These are phyloP conservation scores for Bos indicus DNA, from an alignment of 2,113 vertebrate species.

Conservation along the genomic window DNA sequence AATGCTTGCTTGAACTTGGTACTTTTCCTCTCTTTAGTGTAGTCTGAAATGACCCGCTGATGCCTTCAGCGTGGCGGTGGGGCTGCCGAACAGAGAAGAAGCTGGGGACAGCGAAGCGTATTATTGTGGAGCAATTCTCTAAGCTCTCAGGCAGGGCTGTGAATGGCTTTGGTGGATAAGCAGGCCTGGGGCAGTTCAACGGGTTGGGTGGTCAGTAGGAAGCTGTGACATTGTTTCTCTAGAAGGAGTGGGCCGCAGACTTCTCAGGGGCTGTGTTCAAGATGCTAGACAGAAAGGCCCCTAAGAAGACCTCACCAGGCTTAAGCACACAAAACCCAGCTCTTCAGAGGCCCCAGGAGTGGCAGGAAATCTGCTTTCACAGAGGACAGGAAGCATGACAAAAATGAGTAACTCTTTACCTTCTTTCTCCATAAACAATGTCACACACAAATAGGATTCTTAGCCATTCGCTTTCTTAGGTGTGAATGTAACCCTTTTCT, in stretches of 20 bases:
- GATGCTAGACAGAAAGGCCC: background rate
- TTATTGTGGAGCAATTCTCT: slow-evolving; percentile 37
- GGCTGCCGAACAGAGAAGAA: slow-evolving; percentile 46
- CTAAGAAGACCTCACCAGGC: background rate
- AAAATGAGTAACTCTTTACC: background rate
- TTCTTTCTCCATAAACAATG: slow-evolving; percentile 8
- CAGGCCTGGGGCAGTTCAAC: slow-evolving; percentile 23
- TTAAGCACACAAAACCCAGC: slow-evolving; percentile 1
- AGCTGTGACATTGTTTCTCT: slow-evolving; percentile 51
- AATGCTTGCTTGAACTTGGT: slow-evolving; percentile 54
- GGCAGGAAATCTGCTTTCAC: background rate
- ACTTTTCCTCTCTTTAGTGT: slow-evolving; percentile 39
- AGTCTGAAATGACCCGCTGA: slow-evolving; percentile 33
- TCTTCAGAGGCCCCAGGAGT: background rate
- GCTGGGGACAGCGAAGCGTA: background rate
- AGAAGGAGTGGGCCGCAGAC: background rate
- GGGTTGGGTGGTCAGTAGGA: background rate
- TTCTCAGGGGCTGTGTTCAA: background rate
- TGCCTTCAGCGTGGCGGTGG: background rate
- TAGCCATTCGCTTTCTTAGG: background rate
- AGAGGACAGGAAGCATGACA: background rate
- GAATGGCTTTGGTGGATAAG: slow-evolving; percentile 46
- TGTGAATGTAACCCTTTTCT: background rate
- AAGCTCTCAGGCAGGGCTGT: background rate
- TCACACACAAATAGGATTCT: background rate